These are phyloP conservation scores for Rhinolophus sinicus DNA, from an alignment of 2,113 vertebrate species.

Conservation along the genomic window DNA sequence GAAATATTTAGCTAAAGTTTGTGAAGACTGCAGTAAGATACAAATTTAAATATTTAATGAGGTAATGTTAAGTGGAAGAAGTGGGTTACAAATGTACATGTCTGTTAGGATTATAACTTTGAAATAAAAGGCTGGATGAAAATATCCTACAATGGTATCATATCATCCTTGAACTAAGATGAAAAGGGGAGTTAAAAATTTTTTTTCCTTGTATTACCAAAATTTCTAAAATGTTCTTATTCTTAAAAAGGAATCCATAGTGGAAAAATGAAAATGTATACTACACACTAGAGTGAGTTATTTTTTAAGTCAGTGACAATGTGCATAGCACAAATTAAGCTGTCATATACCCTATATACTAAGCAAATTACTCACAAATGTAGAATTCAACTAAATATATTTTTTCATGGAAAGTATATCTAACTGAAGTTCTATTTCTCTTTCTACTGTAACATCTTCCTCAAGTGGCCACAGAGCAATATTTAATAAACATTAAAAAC, in stretches of 20 bases:
- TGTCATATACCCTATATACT: background rate
- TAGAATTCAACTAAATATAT: background rate
- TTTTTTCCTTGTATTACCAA: constrained; percentile 8
- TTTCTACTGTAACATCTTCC: background rate
- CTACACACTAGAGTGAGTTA: background rate
- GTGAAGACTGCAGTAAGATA: background rate
- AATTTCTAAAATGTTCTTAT: background rate
- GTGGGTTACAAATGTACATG: background rate
- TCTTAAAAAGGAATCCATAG: background rate
- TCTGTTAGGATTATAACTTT: background rate
- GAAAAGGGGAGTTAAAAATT: background rate
- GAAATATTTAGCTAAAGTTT: background rate
- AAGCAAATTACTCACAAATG: background rate
- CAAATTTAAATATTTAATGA: background rate
- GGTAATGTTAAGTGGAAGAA: background rate
- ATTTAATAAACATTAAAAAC: constrained; percentile 9
- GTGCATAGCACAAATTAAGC: background rate
- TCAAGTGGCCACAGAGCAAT: background rate
- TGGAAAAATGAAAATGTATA: background rate
- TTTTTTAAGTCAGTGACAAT: background rate
- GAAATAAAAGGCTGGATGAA: background rate
- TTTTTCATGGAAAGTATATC: background rate
- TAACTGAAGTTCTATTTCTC: constrained; percentile 22
- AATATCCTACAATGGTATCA: background rate
- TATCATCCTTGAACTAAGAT: background rate